phyloP scores from a whole-genome alignment of 2,888 invertebrate genomes.

The Frankliniella intonsa region DNA sequence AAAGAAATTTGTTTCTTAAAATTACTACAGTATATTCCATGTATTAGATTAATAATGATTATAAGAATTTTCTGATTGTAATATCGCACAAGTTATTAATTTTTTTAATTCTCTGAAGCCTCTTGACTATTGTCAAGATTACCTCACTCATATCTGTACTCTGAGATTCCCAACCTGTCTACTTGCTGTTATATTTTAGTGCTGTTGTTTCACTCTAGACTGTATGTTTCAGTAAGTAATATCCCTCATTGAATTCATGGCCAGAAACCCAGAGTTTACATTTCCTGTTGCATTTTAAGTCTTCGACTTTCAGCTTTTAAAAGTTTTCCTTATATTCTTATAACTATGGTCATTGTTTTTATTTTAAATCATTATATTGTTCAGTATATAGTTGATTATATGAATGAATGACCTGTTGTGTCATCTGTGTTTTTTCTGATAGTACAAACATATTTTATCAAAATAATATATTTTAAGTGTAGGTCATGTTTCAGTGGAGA shows the following conservation, averaged over 20 bases:
- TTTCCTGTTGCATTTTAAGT: not conserved
- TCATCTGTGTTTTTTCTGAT: constrained; percentile 21
- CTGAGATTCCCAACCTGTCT: not conserved
- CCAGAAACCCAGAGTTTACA: not conserved
- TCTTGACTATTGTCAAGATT: constrained; percentile 2
- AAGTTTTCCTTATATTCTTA: not conserved
- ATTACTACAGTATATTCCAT: not conserved
- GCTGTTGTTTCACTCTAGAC: not conserved
- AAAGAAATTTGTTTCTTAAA: not conserved
- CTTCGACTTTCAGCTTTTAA: not conserved
- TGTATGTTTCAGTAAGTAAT: not conserved
- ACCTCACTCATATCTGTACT: constrained; percentile 6
- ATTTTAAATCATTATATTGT: not conserved
- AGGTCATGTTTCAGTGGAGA: constrained; percentile 10
- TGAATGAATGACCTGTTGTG: not conserved
- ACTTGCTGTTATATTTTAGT: not conserved
- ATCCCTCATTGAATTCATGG: not conserved
- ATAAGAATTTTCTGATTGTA: not conserved
- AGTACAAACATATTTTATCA: constrained; percentile 21
- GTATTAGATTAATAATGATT: not conserved
- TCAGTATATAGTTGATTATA: not conserved
- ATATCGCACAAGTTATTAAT: not conserved
- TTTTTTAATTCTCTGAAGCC: not conserved
- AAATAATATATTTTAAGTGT: not conserved
- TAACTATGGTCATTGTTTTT: not conserved